Evolutionary conservation across 2,113 vertebrate species (phyloP), one percentile per base, ranked within the genome.

Genomic region (Dasyprocta punctata): DNA sequence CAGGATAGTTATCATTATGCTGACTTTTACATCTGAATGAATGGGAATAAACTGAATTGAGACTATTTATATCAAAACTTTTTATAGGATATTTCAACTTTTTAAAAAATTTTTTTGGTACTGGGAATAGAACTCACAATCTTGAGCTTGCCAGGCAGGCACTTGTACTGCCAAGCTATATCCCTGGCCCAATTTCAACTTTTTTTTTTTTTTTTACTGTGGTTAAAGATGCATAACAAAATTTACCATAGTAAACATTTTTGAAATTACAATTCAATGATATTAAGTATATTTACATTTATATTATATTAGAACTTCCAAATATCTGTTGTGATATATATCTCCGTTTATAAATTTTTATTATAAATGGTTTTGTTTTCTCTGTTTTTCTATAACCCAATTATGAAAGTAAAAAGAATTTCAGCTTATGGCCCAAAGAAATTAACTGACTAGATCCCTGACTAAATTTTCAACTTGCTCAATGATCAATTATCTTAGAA

Each of bases 371-470:
- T 96, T 97, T 90, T 16, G 5, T 49, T 89, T 75, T 44, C 41
- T 69, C 36, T 52, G 9, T 93, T 52, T 82, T 87, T 36, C 2
- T 24, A 5, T 60, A 91, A 89, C 22, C 5, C 56, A 44, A 8
- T 89, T 86, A 73, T 93, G 41, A 83, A 60, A 92, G 80, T 86
- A 38, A 69, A 91, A 58, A 58, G 16, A 65, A 94, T 88, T 61
- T 5, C 61, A 93, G 52, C 71, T 61, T 47, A 56, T 88, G 44
- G 44, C 33, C 11, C 44, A 80, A 90, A 49, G 14, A 97, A 94
- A 95, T 94, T n/a, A 94, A 95, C 30, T 88, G 36, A 63, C 14
- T 90, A 80, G 20, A 52, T 85, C 86, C 19, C 19, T 82, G 86
- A 86, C 20, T 92, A 33, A 82, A 33, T 65, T 92, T 93, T 96